These are phyloP conservation scores for Hipposideros larvatus DNA, from an alignment of 2,797 vertebrate genomes.

Conservation along the genomic window DNA sequence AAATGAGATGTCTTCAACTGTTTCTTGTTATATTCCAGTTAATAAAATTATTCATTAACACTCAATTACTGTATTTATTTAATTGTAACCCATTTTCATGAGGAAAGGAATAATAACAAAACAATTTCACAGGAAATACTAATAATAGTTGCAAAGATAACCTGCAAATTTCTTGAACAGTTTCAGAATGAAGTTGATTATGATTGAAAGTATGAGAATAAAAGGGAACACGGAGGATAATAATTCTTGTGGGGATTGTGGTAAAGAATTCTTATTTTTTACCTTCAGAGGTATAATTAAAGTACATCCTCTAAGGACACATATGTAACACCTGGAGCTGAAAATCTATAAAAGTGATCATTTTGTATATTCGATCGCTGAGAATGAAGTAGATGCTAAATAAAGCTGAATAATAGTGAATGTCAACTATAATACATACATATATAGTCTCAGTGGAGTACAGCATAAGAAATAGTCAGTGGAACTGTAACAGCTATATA, in stretches of 20 bases:
- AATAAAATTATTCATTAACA: slow-evolving; percentile 39
- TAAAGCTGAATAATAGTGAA: no score
- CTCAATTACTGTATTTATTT: neutral
- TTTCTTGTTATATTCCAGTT: slow-evolving; percentile 44
- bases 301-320: slow-evolving; percentile 15
- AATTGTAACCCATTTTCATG: slow-evolving; percentile 21
- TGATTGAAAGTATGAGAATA: slow-evolving; percentile 67
- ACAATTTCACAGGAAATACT: slow-evolving; percentile 28
- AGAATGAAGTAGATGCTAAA: slow-evolving; percentile 1
- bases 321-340: neutral
- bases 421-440: no score
- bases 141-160: neutral
- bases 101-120: slow-evolving; percentile 1
- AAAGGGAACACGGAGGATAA: slow-evolving; percentile 16
- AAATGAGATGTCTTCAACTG: slow-evolving; percentile 9
- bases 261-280: slow-evolving; percentile 58
- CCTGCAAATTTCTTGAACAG: slow-evolving; percentile 4
- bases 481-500: no score
- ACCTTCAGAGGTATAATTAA: slow-evolving; percentile 72
- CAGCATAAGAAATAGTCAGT: no score
- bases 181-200: slow-evolving; percentile 59
- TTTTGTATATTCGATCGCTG: slow-evolving; percentile 25
- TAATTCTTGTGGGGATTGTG: slow-evolving; percentile 47
- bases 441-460: no score
- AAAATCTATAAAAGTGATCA: slow-evolving; percentile 21